These are phyloP conservation scores for Cebidichthys violaceus DNA, from an alignment of 2,113 vertebrate species.

Conservation along the genomic window DNA sequence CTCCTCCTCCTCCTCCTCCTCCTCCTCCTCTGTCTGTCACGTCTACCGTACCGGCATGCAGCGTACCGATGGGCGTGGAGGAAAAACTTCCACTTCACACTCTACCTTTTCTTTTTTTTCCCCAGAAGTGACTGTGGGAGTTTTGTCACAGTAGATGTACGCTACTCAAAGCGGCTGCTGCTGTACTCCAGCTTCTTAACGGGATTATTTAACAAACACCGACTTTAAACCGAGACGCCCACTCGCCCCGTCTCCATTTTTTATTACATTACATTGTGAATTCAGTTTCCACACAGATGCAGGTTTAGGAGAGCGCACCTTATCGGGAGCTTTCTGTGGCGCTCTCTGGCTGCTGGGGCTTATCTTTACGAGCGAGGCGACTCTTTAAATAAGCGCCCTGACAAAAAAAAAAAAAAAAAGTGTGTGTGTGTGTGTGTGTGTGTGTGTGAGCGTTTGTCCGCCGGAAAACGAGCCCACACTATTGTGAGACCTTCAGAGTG, in stretches of 20 bases:
- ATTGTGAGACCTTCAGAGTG: conserved; percentile 43
- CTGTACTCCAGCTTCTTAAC: background rate
- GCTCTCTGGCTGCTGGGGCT: conserved; percentile 51
- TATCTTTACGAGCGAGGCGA: conserved; percentile 71
- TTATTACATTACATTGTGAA: conserved; percentile 11
- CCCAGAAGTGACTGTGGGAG: conserved; percentile 9
- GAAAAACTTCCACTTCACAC: conserved; percentile 23
- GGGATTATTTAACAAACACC: background rate
- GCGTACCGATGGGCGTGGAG: conserved; percentile 21
- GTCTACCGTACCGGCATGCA: conserved; percentile 55
- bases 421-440: conserved; percentile 23
- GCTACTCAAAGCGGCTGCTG: conserved; percentile 8
- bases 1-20: too few relatives aligned
- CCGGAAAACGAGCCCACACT: conserved; percentile 13
- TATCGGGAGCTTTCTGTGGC: conserved; percentile 63
- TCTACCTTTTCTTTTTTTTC: too few relatives aligned
- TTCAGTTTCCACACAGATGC: conserved; percentile 25
- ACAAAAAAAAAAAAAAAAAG: too few relatives aligned
- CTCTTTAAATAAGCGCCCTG: conserved; percentile 72
- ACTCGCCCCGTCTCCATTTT: conserved; percentile 1
- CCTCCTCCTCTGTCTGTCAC: conserved; percentile 58
- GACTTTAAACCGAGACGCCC: conserved; percentile 12
- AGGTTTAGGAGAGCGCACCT: conserved; percentile 36
- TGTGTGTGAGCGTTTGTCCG: conserved; percentile 45
- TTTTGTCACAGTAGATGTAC: background rate